Base-by-base conservation (phyloP, 2,797 vertebrate genomes). In the Emys orbicularis region DNA sequence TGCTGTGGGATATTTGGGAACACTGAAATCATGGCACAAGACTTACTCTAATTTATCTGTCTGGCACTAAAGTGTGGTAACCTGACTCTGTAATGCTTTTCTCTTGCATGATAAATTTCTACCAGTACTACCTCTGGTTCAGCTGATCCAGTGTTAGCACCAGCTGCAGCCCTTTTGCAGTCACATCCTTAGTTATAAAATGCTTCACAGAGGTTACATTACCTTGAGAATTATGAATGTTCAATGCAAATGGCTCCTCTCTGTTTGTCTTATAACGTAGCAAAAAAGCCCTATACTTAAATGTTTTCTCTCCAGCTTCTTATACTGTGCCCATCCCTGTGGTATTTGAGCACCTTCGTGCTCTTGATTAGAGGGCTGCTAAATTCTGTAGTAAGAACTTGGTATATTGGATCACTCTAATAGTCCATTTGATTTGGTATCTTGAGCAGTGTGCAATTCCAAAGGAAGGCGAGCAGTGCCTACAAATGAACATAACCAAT, bases 101-200 rank as follows among this genome's bases (percentile, higher is more conserved):
- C 47, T 52, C 95, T 91, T 74, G 27, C 23, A 16, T 83, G 54
- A 92, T 95, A 84, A 91, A 80, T 93, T 93, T 29, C 88, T 57
- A 85, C 68, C 68, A 56, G 81, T 53, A 49, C 88, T 93, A 80
- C 25, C 56, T 4, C 84, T 86, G 49, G 83, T 93, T 96, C 52
- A 68, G 54, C 83, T 90, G 88, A 87, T 92, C 72, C 34, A 4
- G 15, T 91, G 89, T 95, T 95, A 91, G 80, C 81, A 90, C 1
- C 89, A 88, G 54, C 80, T 50, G 50, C 90, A 91, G 11, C 50
- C 50, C 53, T 84, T 91, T 27, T 90, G 83, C 89, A 85, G 54
- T 54, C 34, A 53, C 84, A 52, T 79, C 79, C 57, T 49, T 68
- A 83, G 47, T n/a, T 92, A 56, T 52, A 86, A 92, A 92, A 90